Conservation (phyloP, 2,113 vertebrate genomes). For the Crotalus horridus region DNA sequence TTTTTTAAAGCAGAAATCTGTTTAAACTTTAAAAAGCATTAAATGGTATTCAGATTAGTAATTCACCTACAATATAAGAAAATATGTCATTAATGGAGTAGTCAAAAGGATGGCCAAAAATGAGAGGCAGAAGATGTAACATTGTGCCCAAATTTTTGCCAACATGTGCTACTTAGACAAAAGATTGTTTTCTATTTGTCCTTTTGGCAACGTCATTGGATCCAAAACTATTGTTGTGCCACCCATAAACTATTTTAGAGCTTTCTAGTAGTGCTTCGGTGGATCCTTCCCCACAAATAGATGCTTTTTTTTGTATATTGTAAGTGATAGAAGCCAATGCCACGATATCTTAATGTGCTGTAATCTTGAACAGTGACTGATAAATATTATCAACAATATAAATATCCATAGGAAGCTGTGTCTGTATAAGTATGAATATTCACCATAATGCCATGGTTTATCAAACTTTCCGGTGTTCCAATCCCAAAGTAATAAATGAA, state of each 20-base stretch:
- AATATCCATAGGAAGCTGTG: background rate
- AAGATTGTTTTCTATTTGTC: background rate
- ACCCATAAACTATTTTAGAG: background rate
- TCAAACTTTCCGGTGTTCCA: background rate
- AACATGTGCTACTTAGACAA: background rate
- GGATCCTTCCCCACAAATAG: background rate
- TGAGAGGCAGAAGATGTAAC: background rate
- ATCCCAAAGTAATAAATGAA: background rate
- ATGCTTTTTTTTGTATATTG: background rate
- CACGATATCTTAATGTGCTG: background rate
- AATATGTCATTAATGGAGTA: background rate
- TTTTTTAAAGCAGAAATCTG: background rate
- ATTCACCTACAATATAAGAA: background rate
- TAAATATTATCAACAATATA: background rate
- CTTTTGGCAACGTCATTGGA: background rate
- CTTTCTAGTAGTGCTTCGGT: background rate
- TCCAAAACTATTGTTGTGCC: background rate
- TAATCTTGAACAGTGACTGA: background rate
- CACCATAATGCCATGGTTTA: background rate
- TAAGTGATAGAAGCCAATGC: background rate
- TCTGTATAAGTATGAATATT: slow-evolving; percentile 15
- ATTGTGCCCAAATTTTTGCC: background rate
- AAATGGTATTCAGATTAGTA: background rate
- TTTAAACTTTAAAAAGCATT: background rate
- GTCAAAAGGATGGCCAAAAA: background rate